phyloP scores from a whole-genome alignment of 2,797 vertebrate genomes.

The Schizopygopsis malacanthus region DNA sequence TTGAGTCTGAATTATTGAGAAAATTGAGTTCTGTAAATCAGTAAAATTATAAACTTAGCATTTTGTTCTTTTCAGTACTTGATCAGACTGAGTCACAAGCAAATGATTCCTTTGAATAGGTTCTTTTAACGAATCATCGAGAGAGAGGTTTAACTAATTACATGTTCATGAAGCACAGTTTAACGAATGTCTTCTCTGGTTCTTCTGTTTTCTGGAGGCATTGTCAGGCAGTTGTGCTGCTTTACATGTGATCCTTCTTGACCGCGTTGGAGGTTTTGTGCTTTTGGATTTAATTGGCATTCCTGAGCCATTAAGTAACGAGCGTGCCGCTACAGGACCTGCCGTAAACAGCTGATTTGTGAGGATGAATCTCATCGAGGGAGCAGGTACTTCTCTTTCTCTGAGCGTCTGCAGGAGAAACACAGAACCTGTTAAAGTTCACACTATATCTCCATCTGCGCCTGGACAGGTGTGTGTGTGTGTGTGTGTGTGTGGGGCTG shows the following conservation, averaged over 20 bases:
- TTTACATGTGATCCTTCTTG: slow-evolving; percentile 36
- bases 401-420: slow-evolving; percentile 57
- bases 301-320: slow-evolving; percentile 64
- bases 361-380: background rate
- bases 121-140: background rate
- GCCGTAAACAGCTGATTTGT: slow-evolving; percentile 63
- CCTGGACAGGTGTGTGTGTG: slow-evolving; percentile 50
- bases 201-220: background rate
- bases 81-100: background rate
- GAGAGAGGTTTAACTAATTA: background rate
- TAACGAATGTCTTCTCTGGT: too few species aligned
- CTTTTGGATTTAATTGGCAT: slow-evolving; percentile 69
- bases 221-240: background rate
- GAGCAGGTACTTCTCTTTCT: slow-evolving; percentile 9
- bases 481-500: background rate
- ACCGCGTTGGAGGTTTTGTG: slow-evolving; percentile 24
- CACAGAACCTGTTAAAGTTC: slow-evolving; percentile 75
- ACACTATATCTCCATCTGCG: slow-evolving; percentile 72
- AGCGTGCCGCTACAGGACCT: slow-evolving; percentile 68
- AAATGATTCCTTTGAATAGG: background rate
- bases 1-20: too few species aligned
- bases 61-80: background rate
- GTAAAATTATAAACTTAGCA: too few species aligned
- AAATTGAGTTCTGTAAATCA: too few species aligned
- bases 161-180: background rate